Evolutionary conservation across 2,113 vertebrate species (phyloP).

Genomic region (Grallaria varia): DNA sequence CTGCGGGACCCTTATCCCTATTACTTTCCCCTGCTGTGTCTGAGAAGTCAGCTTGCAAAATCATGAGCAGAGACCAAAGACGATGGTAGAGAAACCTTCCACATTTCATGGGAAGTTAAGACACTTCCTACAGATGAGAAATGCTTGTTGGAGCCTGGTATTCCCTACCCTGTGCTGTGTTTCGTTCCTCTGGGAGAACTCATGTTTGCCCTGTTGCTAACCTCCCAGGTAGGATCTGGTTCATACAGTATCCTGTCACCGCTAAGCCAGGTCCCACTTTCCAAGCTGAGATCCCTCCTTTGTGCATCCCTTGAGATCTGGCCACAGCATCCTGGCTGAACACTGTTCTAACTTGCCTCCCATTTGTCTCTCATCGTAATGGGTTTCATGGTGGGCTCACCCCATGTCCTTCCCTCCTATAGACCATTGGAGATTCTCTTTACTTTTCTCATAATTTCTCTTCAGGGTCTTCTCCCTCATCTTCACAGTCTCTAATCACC

Average conservation of each 20-base stretch:
- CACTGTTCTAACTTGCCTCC: neutral
- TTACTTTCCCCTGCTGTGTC: neutral
- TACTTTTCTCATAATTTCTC: neutral
- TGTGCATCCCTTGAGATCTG: neutral
- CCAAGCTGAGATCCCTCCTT: neutral
- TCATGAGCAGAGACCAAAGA: neutral
- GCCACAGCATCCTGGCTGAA: rapidly evolving
- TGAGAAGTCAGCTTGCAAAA: neutral
- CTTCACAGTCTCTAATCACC: neutral
- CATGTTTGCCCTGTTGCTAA: neutral
- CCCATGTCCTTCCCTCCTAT: neutral
- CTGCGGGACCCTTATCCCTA: neutral
- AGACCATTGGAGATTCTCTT: neutral
- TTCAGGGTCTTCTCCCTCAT: neutral
- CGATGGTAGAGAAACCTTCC: neutral
- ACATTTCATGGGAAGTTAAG: neutral
- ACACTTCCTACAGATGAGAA: neutral
- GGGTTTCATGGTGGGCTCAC: neutral
- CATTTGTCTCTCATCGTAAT: neutral
- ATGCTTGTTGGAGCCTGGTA: neutral
- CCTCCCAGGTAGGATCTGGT: neutral
- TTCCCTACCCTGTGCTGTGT: neutral
- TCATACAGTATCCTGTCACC: neutral
- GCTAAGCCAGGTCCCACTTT: neutral
- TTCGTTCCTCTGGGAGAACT: neutral